Evolutionary conservation across 2,113 vertebrate species (phyloP).

Genomic region (Elephas maximus): DNA sequence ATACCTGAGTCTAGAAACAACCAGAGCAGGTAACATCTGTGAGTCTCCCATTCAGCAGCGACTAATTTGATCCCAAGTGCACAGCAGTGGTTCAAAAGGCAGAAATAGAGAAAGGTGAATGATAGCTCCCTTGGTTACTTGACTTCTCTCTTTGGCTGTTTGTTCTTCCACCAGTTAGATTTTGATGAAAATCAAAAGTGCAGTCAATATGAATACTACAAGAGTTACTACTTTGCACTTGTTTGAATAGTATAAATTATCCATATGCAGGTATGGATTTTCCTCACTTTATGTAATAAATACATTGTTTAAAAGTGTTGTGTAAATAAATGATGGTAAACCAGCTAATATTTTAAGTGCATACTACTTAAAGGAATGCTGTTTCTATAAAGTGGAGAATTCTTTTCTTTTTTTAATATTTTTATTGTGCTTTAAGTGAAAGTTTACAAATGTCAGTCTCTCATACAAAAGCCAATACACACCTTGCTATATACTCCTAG

Average conservation of each 20-base stretch:
- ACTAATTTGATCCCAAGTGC: neutral
- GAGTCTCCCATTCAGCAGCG: neutral
- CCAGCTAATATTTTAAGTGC: slow-evolving; percentile 47
- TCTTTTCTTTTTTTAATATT: neutral
- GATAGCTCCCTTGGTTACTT: neutral
- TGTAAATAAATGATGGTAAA: slow-evolving; percentile 53
- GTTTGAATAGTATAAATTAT: slow-evolving; percentile 40
- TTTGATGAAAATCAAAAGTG: slow-evolving; percentile 48
- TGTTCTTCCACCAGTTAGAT: slow-evolving; percentile 39
- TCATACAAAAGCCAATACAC: too few species aligned
- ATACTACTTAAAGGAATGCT: slow-evolving; percentile 39
- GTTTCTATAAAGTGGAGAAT: neutral
- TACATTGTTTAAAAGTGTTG: slow-evolving; percentile 1
- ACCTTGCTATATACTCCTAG: too few species aligned
- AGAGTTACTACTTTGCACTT: slow-evolving; percentile 28
- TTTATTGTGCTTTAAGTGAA: too few species aligned
- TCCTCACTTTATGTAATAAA: neutral
- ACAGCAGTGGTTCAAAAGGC: neutral
- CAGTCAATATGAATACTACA: neutral
- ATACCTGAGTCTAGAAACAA: neutral
- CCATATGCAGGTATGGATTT: neutral
- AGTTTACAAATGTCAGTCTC: too few species aligned
- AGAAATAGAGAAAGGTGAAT: neutral
- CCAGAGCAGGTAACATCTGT: neutral
- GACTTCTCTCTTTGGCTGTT: slow-evolving; percentile 8